phyloP scores from a whole-genome alignment of 2,113 vertebrate genomes.

The Coregonus clupeaformis region DNA sequence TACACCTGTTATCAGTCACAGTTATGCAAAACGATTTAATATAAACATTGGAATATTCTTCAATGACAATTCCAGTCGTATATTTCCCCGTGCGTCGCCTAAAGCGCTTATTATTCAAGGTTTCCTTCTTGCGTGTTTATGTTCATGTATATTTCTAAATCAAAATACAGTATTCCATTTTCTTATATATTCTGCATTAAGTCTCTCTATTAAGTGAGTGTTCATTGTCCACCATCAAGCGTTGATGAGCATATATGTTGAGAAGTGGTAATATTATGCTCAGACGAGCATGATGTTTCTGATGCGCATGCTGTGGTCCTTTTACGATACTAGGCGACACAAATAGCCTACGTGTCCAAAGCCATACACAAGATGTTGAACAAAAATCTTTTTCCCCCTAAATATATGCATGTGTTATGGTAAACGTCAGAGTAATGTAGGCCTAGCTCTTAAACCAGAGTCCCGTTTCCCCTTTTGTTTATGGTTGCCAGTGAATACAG shows the following conservation, averaged over 20 bases:
- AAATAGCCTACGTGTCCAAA: slow-evolving; percentile 12
- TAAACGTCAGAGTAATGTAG: slow-evolving; percentile 57
- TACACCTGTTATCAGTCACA: slow-evolving; percentile 78
- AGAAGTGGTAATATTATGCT: slow-evolving; percentile 57
- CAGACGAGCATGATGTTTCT: slow-evolving; percentile 30
- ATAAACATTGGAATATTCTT: slow-evolving; percentile 80
- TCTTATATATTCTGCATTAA: slow-evolving; percentile 80
- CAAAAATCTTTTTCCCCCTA: slow-evolving; percentile 2
- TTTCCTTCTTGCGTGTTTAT: slow-evolving; percentile 89
- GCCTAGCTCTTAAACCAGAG: slow-evolving; percentile 52
- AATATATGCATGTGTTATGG: slow-evolving; percentile 40
- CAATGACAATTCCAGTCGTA: slow-evolving; percentile 61
- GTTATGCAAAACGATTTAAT: slow-evolving; percentile 82
- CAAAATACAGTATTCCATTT: slow-evolving; percentile 95
- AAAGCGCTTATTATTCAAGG: slow-evolving; percentile 85
- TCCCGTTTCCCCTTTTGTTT: slow-evolving; percentile 76
- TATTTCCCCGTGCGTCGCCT: slow-evolving; percentile 78
- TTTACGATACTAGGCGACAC: neutral
- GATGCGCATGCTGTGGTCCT: neutral
- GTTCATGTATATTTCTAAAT: slow-evolving; percentile 94
- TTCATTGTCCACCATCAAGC: slow-evolving; percentile 41
- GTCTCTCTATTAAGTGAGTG: slow-evolving; percentile 54
- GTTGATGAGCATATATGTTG: slow-evolving; percentile 22
- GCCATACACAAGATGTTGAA: neutral
- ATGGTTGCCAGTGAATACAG: slow-evolving; percentile 82